Evolutionary conservation across 2,888 invertebrate genomes (phyloP).

Genomic region (Lasioglossum villosulum): DNA sequence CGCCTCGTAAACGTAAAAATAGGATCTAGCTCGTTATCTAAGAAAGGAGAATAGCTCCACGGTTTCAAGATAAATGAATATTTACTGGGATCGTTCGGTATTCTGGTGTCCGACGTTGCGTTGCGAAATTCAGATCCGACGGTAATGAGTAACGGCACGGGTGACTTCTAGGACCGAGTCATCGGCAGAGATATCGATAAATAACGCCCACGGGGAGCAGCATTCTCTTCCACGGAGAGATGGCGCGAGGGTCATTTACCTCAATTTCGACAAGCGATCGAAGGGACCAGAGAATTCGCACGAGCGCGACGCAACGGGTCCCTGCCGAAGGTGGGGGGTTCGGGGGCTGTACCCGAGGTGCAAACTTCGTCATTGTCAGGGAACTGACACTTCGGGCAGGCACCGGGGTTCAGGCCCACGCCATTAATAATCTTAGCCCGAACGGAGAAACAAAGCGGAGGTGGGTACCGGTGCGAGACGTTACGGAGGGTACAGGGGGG

Average conservation of each 20-base stretch:
- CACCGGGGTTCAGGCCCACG: conserved; percentile 58
- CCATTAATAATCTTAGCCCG: conserved; percentile 76
- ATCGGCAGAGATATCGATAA: neutral
- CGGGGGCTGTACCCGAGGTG: conserved; percentile 65
- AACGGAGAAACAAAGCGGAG: conserved; percentile 70
- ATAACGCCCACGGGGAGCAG: conserved; percentile 2
- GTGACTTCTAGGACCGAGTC: neutral
- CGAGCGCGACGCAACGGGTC: conserved; percentile 34
- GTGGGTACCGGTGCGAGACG: conserved; percentile 30
- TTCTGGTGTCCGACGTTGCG: too few relatives aligned
- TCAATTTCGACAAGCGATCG: conserved; percentile 16
- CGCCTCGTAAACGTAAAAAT: too few relatives aligned
- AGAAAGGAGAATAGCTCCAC: too few relatives aligned
- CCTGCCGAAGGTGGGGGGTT: neutral
- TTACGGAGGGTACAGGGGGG: conserved; percentile 18
- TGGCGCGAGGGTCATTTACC: neutral
- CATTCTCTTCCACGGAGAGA: neutral
- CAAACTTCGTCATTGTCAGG: conserved; percentile 75
- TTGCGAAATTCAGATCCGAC: neutral
- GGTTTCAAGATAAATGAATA: too few relatives aligned
- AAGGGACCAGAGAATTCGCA: neutral
- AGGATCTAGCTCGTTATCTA: too few relatives aligned
- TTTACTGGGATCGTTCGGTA: too few relatives aligned
- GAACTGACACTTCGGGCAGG: conserved; percentile 65
- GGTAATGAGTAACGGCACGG: neutral